Evolutionary conservation across 2,797 vertebrate species (phyloP).

Genomic region (Acestrorhynchus altus): DNA sequence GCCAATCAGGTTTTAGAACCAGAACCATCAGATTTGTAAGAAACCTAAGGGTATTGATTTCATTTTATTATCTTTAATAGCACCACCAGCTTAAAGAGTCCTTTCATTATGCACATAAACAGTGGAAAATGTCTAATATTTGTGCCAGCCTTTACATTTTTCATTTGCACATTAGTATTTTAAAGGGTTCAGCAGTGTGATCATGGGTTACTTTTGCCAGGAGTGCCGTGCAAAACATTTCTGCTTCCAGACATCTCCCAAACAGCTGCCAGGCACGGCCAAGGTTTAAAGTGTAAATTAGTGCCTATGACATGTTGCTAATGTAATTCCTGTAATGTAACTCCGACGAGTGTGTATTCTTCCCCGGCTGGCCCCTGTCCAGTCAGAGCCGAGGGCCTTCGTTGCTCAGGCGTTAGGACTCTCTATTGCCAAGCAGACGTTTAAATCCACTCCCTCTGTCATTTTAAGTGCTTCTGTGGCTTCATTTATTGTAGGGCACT

Average conservation of each 20-base stretch:
- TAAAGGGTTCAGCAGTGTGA: slow-evolving; percentile 21
- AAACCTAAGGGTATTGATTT: too few species aligned
- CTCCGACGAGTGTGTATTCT: slow-evolving; percentile 56
- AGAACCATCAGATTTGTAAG: background rate
- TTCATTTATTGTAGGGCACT: slow-evolving; percentile 79
- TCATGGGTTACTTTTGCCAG: slow-evolving; percentile 39
- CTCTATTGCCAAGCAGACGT: slow-evolving; percentile 68
- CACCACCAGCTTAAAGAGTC: background rate
- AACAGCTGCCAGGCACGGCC: slow-evolving; percentile 48
- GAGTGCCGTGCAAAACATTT: slow-evolving; percentile 31
- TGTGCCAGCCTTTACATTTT: slow-evolving; percentile 18
- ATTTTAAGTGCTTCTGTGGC: slow-evolving; percentile 80
- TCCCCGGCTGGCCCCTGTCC: slow-evolving; percentile 60
- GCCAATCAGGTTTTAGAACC: background rate
- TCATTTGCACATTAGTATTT: slow-evolving; percentile 25
- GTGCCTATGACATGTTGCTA: slow-evolving; percentile 47
- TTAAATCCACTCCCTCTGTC: slow-evolving; percentile 80
- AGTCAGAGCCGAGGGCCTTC: slow-evolving; percentile 52
- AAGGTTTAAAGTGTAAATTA: slow-evolving; percentile 58
- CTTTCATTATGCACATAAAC: background rate
- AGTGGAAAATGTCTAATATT: slow-evolving; percentile 8
- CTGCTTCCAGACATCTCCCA: slow-evolving; percentile 44
- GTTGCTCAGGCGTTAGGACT: slow-evolving; percentile 60
- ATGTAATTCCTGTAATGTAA: slow-evolving; percentile 58
- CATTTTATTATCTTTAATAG: background rate